Base-by-base conservation (phyloP, 2,113 vertebrate genomes). In the Trematomus loennbergii region DNA sequence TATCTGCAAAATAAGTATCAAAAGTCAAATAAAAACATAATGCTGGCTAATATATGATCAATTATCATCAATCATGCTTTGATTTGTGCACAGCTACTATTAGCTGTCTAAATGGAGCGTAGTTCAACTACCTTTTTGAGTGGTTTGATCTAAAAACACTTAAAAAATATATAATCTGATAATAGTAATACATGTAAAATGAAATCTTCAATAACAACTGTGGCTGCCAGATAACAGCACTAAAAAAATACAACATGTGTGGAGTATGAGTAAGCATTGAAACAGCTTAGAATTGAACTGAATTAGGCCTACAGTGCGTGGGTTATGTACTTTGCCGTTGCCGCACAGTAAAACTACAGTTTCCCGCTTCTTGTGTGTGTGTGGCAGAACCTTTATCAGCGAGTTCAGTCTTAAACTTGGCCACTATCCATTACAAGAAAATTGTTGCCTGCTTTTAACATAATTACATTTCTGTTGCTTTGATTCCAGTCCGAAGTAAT, bases 401-500 rank as follows among this genome's bases (percentile, higher is more conserved):
- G 49, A 57, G 64, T 85, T 84, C 77, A 80, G 77, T 61, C 68
- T 77, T 18, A 89, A 83, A 83, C 76, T 87, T 92, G 86, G 86
- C 85, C 75, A 69, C 79, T 80, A 9, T 87, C 84, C 88, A 85
- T 90, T 79, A 87, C 81, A 86, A 81, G 83, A 75, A 91, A 93
- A 90, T 88, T 82, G 85, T 87, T 90, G 88, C 89, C 89, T 89
- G 90, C 86, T 86, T 89, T 92, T 89, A 88, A 87, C 87, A 85
- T 92, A 92, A 94, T 93, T 94, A 91, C 85, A 88, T 92, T 93
- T 89, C 87, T 89, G 89, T 57, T 79, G 82, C 91, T 93, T 94
- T 94, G 91, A 93, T 93, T 92, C 81, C 73, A 85, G 88, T 91
- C 87, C 76, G 89, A 92, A 63, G 89, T 91, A 92, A 94, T 94